Evolutionary conservation across 2,113 vertebrate species (phyloP).

Genomic region (Craseonycteris thonglongyai): DNA sequence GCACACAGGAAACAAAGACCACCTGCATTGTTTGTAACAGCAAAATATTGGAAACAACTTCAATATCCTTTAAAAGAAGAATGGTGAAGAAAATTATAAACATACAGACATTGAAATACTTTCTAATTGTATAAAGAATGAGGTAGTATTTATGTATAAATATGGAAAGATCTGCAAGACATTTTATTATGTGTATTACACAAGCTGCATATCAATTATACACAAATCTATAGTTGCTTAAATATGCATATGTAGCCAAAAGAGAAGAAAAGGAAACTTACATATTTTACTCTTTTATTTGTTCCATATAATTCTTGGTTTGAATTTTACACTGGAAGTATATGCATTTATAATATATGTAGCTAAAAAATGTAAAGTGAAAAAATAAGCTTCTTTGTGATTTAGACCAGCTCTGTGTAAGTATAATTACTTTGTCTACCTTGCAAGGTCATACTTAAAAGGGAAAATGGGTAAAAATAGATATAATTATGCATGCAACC

Average conservation of each 20-base stretch:
- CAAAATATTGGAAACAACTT: background rate
- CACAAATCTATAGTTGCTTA: background rate
- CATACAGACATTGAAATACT: background rate
- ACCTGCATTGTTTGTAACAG: background rate
- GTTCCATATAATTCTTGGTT: background rate
- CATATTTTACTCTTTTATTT: conserved; percentile 2
- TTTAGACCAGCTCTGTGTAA: conserved; percentile 28
- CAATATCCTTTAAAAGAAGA: background rate
- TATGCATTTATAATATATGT: conserved; percentile 5
- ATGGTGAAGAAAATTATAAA: background rate
- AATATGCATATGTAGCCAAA: background rate
- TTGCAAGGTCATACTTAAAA: conserved; percentile 32
- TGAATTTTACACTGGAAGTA: conserved; percentile 21
- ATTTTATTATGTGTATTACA: background rate
- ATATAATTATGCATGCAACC: background rate
- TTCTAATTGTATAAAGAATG: background rate
- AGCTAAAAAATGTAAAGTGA: conserved; percentile 33
- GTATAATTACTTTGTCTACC: conserved; percentile 34
- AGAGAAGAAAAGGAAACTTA: background rate
- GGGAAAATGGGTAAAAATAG: conserved; percentile 17
- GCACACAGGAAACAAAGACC: background rate
- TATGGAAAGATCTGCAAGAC: background rate
- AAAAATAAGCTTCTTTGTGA: background rate
- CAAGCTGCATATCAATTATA: background rate
- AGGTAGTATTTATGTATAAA: background rate